These are phyloP conservation scores for Acanthiza pusilla DNA, from an alignment of 2,797 vertebrate species.

Conservation along the genomic window DNA sequence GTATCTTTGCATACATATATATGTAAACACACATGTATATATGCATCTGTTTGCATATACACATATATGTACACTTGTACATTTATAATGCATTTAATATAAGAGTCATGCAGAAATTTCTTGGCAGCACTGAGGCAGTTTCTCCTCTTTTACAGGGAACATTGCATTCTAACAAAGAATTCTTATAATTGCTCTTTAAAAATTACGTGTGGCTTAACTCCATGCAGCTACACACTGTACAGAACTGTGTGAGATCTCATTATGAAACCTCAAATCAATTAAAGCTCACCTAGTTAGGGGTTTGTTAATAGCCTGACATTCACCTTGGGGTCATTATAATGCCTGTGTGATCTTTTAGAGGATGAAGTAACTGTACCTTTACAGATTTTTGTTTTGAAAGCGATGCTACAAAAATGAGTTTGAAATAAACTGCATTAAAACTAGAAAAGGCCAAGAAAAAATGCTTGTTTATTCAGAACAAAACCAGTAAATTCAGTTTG, in stretches of 20 bases:
- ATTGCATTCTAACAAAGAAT: not conserved
- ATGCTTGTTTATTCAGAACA: not conserved
- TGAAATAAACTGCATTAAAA: not conserved
- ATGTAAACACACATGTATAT: no score
- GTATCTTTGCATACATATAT: not conserved
- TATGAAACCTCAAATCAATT: not conserved
- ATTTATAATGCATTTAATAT: not conserved
- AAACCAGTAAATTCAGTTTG: not conserved
- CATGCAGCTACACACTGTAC: not conserved
- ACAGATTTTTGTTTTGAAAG: not conserved
- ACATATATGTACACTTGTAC: not conserved
- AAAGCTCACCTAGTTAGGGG: not conserved
- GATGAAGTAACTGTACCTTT: not conserved
- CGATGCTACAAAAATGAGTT: not conserved
- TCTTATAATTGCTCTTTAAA: not conserved
- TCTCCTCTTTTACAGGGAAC: not conserved
- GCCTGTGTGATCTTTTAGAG: not conserved
- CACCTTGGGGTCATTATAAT: not conserved
- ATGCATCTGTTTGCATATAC: not conserved
- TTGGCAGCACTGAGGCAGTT: not conserved
- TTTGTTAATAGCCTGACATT: not conserved
- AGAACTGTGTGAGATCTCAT: not conserved
- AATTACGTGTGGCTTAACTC: not conserved
- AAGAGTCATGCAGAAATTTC: not conserved
- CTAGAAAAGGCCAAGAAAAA: not conserved